phyloP scores from a whole-genome alignment of 1,140 invertebrate genomes.

The Helicorthomorpha holstii region DNA sequence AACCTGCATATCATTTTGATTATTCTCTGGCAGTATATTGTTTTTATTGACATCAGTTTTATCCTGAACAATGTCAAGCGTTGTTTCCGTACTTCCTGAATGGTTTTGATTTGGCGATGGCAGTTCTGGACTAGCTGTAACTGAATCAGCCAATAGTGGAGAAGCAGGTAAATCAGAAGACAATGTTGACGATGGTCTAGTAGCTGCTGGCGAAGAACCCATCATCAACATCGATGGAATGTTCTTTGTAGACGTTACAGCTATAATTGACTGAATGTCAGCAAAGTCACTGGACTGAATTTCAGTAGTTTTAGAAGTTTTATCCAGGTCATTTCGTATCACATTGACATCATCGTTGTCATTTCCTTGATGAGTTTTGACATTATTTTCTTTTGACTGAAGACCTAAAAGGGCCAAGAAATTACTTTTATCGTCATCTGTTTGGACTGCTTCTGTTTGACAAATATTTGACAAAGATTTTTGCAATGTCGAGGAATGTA shows the following conservation, averaged over 20 bases:
- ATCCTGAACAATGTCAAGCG: too few relatives aligned
- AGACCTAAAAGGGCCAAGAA: slow-evolving; percentile 64
- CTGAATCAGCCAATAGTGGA: slow-evolving; percentile 18
- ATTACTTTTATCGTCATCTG: slow-evolving; percentile 34
- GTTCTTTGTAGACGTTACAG: slow-evolving; percentile 45
- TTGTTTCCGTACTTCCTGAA: too few relatives aligned
- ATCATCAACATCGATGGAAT: slow-evolving; percentile 26
- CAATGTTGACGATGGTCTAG: slow-evolving; percentile 13
- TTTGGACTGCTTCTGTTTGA: neutral
- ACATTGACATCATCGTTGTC: neutral
- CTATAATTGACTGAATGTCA: slow-evolving; percentile 66
- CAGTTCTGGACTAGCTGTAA: slow-evolving; percentile 17
- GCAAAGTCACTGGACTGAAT: slow-evolving; percentile 35
- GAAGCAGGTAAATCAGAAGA: slow-evolving; percentile 11
- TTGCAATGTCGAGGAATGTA: neutral
- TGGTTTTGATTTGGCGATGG: too few relatives aligned
- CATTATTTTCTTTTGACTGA: slow-evolving; percentile 21
- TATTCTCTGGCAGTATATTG: too few relatives aligned
- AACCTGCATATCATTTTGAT: too few relatives aligned
- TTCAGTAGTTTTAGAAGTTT: slow-evolving; percentile 26
- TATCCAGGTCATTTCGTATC: slow-evolving; percentile 18
- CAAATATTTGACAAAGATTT: neutral
- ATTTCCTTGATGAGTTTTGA: neutral
- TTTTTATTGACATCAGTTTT: too few relatives aligned
- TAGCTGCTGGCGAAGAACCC: slow-evolving; percentile 14